These are phyloP conservation scores for Steatornis caripensis DNA, from an alignment of 2,113 vertebrate species.

Conservation along the genomic window DNA sequence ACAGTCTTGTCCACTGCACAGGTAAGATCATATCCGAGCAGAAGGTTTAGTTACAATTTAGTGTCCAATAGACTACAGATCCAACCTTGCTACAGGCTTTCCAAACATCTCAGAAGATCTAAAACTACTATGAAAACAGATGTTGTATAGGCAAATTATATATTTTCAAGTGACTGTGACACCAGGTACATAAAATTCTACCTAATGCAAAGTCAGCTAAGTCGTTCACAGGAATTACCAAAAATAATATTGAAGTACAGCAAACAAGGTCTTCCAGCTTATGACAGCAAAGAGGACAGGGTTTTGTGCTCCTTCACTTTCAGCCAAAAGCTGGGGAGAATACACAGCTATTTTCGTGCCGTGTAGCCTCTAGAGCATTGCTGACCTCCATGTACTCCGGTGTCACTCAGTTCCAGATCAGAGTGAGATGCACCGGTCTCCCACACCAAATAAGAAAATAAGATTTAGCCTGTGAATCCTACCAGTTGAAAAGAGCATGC, in stretches of 20 bases:
- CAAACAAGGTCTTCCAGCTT: neutral
- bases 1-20: neutral
- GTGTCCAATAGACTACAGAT: neutral
- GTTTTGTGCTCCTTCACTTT: neutral
- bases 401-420: fast-evolving
- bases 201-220: neutral
- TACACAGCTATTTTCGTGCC: neutral
- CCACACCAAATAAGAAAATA: neutral
- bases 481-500: neutral
- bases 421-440: no score
- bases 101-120: neutral
- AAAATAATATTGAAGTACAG: neutral
- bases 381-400: neutral
- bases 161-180: neutral
- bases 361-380: neutral
- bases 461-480: neutral
- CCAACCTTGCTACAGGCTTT: neutral
- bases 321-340: neutral
- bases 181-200: neutral
- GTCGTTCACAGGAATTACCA: neutral
- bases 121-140: neutral
- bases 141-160: neutral
- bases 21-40: neutral
- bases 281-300: neutral
- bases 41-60: neutral